Percentiles rank a stretch among this genome's conserved stretches.
Conservation (phyloP, 35 echinoderm and acorn worm genomes). For the Heliocidaris erythrogramma region DNA sequence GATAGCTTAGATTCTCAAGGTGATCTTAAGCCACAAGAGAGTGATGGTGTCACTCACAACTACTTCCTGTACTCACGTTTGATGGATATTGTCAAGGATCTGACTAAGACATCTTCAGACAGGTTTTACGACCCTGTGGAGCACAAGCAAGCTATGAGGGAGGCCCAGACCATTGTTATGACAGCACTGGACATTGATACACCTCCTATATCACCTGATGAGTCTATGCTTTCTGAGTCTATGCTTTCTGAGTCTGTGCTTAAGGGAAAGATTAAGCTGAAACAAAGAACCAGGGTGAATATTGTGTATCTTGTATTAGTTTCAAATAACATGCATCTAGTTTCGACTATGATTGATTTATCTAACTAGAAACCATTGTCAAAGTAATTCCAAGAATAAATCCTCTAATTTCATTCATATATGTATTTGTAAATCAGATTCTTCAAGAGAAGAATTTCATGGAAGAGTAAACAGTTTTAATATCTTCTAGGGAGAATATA, state of each 20-base stretch:
- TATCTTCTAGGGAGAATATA: no score
- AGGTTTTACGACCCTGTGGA: conserved; percentile 51
- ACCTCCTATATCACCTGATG: conserved; percentile 49
- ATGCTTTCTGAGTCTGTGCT: background rate
- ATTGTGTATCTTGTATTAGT: background rate
- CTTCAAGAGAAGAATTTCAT: no score
- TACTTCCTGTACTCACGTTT: conserved; percentile 51
- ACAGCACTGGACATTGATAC: conserved; percentile 61
- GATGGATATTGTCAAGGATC: conserved; percentile 48
- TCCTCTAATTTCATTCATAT: background rate
- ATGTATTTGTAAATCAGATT: no score
- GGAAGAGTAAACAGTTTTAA: no score
- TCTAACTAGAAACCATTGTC: background rate
- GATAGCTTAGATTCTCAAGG: background rate
- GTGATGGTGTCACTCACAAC: conserved; percentile 44
- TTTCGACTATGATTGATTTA: background rate
- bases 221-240: background rate
- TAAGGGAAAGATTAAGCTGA: background rate
- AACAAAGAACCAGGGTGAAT: background rate
- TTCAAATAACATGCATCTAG: background rate
- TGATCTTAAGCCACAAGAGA: background rate
- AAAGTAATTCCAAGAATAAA: background rate
- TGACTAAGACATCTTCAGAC: conserved; percentile 33
- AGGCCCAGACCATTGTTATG: conserved; percentile 60
- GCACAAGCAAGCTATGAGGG: conserved; percentile 44